phyloP scores from a whole-genome alignment of 2,888 invertebrate species.

The Cheilosia variabilis region DNA sequence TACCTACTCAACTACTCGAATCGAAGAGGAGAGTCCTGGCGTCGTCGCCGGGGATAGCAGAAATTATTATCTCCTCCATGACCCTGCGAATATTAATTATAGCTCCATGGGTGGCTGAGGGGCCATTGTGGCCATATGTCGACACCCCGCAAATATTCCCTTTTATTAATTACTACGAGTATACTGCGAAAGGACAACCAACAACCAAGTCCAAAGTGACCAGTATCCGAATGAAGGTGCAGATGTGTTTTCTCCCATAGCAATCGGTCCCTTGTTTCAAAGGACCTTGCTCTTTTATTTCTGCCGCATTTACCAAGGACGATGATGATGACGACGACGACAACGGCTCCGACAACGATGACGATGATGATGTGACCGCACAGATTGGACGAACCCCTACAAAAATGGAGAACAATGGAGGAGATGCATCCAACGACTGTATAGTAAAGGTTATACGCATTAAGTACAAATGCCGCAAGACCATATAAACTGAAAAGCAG shows the following conservation, averaged over 20 bases:
- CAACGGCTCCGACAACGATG: constrained; percentile 20
- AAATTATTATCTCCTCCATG: constrained; percentile 68
- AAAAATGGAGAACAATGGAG: constrained; percentile 20
- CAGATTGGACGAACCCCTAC: constrained; percentile 42
- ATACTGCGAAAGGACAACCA: constrained; percentile 47
- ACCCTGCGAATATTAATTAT: constrained; percentile 72
- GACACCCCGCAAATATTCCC: constrained; percentile 70
- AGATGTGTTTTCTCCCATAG: constrained; percentile 40
- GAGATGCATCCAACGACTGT: constrained; percentile 16
- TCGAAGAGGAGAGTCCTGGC: constrained; percentile 53
- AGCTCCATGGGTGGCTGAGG: constrained; percentile 49
- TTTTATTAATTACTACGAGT: constrained; percentile 67
- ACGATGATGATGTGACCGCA: constrained; percentile 65
- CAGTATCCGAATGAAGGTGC: constrained; percentile 35
- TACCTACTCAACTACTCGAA: constrained; percentile 61
- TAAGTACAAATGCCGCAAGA: constrained; percentile 72
- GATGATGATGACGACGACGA: constrained; percentile 9
- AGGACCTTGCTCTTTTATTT: constrained; percentile 42
- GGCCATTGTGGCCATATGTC: constrained; percentile 66
- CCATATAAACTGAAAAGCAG: constrained; percentile 64
- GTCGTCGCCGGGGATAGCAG: constrained; percentile 3
- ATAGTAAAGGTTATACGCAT: constrained; percentile 54
- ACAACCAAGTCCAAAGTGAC: constrained; percentile 31
- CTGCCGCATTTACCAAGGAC: constrained; percentile 7
- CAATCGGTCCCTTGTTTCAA: constrained; percentile 34